Conservation (phyloP, 1,140 invertebrate species). For the Macrosteles quadrilineatus region DNA sequence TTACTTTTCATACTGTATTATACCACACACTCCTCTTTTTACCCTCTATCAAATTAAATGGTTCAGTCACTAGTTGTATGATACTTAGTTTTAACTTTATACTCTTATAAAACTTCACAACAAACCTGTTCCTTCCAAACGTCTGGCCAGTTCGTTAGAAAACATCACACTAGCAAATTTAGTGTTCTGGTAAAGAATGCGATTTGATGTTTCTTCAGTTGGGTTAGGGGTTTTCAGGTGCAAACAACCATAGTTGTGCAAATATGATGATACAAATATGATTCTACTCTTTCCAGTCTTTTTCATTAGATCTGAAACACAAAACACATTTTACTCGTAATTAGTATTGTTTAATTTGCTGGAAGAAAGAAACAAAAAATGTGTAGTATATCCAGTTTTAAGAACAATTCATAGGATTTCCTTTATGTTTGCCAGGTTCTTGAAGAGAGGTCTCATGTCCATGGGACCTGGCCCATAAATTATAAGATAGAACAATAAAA, state of each 20-base stretch:
- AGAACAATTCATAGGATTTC: too few species aligned
- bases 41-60: not conserved
- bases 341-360: too few species aligned
- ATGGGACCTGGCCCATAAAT: too few species aligned
- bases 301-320: constrained; percentile 5
- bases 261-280: not conserved
- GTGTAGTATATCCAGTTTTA: too few species aligned
- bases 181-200: not conserved
- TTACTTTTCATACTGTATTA: not conserved
- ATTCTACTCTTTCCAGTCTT: constrained; percentile 4
- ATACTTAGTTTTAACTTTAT: not conserved
- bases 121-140: not conserved
- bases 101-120: not conserved
- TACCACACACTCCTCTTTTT: not conserved
- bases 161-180: not conserved
- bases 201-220: not conserved
- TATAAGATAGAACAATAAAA: too few species aligned
- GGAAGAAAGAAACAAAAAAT: too few species aligned
- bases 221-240: not conserved
- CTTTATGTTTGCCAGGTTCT: too few species aligned
- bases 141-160: not conserved
- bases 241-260: not conserved
- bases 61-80: not conserved
- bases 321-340: too few species aligned
- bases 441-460: too few species aligned